phyloP scores from a whole-genome alignment of 2,113 vertebrate genomes.

The Pitta sordida region DNA sequence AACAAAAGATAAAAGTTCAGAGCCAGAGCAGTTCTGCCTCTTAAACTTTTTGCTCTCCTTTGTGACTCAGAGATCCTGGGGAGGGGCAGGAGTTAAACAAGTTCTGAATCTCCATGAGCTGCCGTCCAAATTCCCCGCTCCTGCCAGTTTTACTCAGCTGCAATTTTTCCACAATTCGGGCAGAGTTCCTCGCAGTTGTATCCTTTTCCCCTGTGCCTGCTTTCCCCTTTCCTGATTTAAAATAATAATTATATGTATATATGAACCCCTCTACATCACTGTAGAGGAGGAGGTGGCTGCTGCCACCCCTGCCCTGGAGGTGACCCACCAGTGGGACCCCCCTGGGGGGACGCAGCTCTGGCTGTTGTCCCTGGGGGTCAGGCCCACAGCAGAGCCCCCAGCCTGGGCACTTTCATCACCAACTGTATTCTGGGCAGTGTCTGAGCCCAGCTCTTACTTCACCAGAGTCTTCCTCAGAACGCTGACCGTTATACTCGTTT shows the following conservation, averaged over 20 bases:
- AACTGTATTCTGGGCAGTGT: not conserved
- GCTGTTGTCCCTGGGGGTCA: accelerated
- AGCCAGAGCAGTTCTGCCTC: accelerated
- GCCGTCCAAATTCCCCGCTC: accelerated
- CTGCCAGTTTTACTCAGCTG: not conserved
- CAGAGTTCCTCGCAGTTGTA: not conserved
- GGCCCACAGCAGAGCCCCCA: not conserved
- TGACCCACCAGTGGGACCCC: no score
- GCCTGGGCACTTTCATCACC: no score
- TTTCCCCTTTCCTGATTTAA: accelerated
- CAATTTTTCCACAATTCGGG: not conserved
- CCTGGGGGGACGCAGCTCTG: not conserved
- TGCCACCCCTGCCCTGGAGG: not conserved
- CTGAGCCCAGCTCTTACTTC: not conserved
- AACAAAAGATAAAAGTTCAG: not conserved
- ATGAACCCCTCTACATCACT: no score
- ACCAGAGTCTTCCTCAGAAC: not conserved
- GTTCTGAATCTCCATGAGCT: accelerated
- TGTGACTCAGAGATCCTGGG: no score
- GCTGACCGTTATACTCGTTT: accelerated
- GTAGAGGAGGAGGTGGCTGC: not conserved
- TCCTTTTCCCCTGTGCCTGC: accelerated
- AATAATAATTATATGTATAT: no score
- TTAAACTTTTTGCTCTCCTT: not conserved
- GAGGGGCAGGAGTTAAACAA: accelerated